A percentile compares a stretch with the other conserved stretches of the same genome.
Conservation (phyloP, 2,888 invertebrate species). For the Chrysomela aeneicollis region DNA sequence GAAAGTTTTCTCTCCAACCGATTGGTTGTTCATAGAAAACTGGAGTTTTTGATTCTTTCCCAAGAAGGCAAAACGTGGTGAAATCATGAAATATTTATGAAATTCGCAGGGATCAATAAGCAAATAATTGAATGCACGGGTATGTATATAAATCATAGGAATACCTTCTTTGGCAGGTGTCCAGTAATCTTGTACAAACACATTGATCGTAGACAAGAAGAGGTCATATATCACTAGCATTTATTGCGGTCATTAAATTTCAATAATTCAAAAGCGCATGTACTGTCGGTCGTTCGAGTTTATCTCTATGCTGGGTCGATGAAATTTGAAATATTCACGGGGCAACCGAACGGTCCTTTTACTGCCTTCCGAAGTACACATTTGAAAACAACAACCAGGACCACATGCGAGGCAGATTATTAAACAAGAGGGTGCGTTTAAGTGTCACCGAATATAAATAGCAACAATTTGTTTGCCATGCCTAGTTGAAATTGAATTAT, state of each 20-base stretch:
- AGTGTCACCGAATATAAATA: too few species aligned
- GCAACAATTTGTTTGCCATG: too few species aligned
- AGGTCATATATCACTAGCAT: constrained; percentile 10
- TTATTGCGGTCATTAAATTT: constrained; percentile 14
- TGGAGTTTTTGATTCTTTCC: too few species aligned
- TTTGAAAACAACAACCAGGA: too few species aligned
- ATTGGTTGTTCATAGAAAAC: too few species aligned
- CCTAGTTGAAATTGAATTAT: too few species aligned
- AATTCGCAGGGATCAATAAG: too few species aligned
- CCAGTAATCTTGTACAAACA: not conserved
- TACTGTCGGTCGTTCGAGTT: not conserved
- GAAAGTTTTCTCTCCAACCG: too few species aligned
- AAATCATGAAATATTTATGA: too few species aligned
- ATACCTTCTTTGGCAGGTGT: not conserved
- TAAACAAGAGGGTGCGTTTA: not conserved
- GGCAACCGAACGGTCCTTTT: constrained; percentile 1
- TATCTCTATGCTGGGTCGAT: not conserved
- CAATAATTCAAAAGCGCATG: constrained; percentile 9
- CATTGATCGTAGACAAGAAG: constrained; percentile 4
- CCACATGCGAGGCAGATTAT: not conserved
- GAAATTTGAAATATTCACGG: constrained; percentile 1
- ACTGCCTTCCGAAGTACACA: not conserved
- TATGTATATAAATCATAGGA: not conserved
- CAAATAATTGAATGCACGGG: too few species aligned
- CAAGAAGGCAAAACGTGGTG: too few species aligned